A percentile compares a stretch with the other conserved stretches of the same genome.
Evolutionary conservation across 2,888 invertebrate genomes (phyloP).

Genomic region (Himalopsyche anomala): DNA sequence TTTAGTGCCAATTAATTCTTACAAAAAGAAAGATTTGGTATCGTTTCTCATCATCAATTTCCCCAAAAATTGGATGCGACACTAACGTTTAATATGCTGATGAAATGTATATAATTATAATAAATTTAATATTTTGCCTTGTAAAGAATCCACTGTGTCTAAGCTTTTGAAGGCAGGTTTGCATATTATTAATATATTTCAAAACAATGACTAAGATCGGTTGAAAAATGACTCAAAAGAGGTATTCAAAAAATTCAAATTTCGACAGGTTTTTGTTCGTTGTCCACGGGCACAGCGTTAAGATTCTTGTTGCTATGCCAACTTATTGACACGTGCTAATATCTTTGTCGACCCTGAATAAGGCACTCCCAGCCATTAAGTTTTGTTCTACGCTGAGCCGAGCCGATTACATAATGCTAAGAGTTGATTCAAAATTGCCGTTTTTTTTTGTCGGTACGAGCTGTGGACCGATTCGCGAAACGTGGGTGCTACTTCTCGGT

Average conservation of each 20-base stretch:
- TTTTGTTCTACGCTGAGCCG: slow-evolving; percentile 16
- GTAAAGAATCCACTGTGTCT: neutral
- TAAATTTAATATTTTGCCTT: too few relatives aligned
- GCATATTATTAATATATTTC: neutral
- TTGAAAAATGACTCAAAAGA: slow-evolving; percentile 13
- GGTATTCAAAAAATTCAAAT: neutral
- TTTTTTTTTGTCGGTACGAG: neutral
- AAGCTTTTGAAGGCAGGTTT: neutral
- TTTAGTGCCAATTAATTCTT: too few relatives aligned
- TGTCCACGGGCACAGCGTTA: slow-evolving; percentile 16
- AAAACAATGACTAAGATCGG: neutral
- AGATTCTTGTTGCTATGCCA: neutral
- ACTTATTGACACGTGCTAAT: slow-evolving; percentile 27
- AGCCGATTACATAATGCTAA: slow-evolving; percentile 19
- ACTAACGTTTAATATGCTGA: too few relatives aligned
- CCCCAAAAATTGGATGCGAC: too few relatives aligned
- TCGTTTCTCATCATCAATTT: too few relatives aligned
- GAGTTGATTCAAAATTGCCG: slow-evolving; percentile 17
- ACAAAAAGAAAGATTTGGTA: too few relatives aligned
- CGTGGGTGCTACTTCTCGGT: slow-evolving; percentile 3
- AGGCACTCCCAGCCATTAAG: slow-evolving; percentile 26
- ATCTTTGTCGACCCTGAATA: slow-evolving; percentile 29
- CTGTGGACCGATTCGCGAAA: slow-evolving; percentile 10
- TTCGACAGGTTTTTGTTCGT: neutral
- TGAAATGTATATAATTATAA: too few relatives aligned